phyloP scores from a whole-genome alignment of 2,888 invertebrate genomes.

The Dynastes tityus region DNA sequence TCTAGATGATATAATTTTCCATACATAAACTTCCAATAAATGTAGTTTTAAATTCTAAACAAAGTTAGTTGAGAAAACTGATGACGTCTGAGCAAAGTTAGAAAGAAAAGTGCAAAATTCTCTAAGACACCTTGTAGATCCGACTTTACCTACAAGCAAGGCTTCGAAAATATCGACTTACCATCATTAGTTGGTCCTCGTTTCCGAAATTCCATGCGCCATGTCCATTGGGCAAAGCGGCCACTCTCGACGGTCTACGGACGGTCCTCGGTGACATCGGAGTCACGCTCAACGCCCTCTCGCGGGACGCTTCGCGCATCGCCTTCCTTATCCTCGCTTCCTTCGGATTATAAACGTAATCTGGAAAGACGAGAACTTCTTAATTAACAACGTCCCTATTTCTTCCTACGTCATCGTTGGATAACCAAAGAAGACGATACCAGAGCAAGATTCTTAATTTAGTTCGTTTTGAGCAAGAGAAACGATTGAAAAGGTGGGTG shows the following conservation, averaged over 20 bases:
- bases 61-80: too few species aligned
- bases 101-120: too few species aligned
- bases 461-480: too few species aligned
- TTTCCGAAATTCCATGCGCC: slow-evolving; percentile 62
- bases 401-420: slow-evolving; percentile 2
- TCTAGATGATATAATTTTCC: too few species aligned
- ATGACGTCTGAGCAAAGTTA: too few species aligned
- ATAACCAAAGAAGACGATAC: neutral
- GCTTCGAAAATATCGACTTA: slow-evolving; percentile 55
- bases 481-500: too few species aligned
- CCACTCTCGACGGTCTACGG: slow-evolving; percentile 69
- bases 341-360: slow-evolving; percentile 78
- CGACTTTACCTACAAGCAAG: too few species aligned
- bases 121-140: too few species aligned
- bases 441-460: neutral
- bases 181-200: slow-evolving; percentile 67
- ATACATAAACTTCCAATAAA: too few species aligned
- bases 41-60: too few species aligned
- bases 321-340: slow-evolving; percentile 77
- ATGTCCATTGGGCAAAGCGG: slow-evolving; percentile 50
- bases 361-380: slow-evolving; percentile 65
- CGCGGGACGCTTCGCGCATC: slow-evolving; percentile 71
- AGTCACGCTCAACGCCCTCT: slow-evolving; percentile 71
- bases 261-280: slow-evolving; percentile 74
- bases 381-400: slow-evolving; percentile 24